These are phyloP conservation scores for Corbicula japonica DNA, from an alignment of 2,888 invertebrate genomes.

Conservation along the genomic window DNA sequence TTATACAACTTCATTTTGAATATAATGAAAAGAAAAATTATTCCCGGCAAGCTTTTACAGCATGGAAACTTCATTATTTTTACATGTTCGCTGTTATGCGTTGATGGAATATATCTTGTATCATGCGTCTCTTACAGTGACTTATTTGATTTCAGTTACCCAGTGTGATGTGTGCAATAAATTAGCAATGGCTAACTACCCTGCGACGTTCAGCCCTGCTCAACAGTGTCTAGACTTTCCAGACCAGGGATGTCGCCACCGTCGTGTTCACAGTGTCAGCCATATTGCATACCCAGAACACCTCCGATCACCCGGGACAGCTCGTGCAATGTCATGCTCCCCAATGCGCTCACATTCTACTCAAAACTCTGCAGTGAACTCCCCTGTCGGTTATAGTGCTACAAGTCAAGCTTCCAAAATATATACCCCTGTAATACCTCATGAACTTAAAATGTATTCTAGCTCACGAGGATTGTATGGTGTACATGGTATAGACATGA, in stretches of 20 bases:
- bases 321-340: slow-evolving; percentile 74
- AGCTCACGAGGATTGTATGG: slow-evolving; percentile 61
- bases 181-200: slow-evolving; percentile 42
- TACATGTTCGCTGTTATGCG: too few species aligned
- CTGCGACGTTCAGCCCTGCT: slow-evolving; percentile 27
- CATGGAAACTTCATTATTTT: too few species aligned
- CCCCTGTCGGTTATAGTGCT: slow-evolving; percentile 65
- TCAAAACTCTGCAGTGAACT: slow-evolving; percentile 64
- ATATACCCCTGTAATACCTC: slow-evolving; percentile 74
- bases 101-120: too few species aligned
- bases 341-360: slow-evolving; percentile 68
- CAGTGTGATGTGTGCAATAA: slow-evolving; percentile 61
- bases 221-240: slow-evolving; percentile 64
- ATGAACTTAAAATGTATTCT: slow-evolving; percentile 68
- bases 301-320: slow-evolving; percentile 71
- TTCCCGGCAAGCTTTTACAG: too few species aligned
- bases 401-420: slow-evolving; percentile 59
- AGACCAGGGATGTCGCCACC: slow-evolving; percentile 76
- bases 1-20: too few species aligned
- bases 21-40: too few species aligned
- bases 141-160: slow-evolving; percentile 53
- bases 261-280: slow-evolving; percentile 82
- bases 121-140: too few species aligned
- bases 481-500: slow-evolving; percentile 62
- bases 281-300: slow-evolving; percentile 75